Evolutionary conservation across 2,113 vertebrate genomes (phyloP), one percentile per base, ranked within the genome.

Genomic region (Leuciscus idus): DNA sequence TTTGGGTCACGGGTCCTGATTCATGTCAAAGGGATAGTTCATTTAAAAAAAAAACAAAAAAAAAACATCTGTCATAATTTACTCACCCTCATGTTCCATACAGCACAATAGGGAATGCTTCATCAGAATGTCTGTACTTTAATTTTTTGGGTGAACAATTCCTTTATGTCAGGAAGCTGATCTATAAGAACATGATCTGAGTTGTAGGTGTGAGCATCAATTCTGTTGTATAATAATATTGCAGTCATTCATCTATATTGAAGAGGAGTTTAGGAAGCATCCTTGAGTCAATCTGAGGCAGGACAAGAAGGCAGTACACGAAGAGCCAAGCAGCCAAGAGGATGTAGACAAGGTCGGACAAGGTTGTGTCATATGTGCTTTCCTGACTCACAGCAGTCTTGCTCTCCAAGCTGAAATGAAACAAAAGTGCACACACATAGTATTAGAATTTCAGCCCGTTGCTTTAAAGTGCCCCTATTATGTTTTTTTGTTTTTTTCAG

Each of bases 301-400:
- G 93, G 74, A 99, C 92, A 91, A 97, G 92, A 80, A 97, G 91
- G 91, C 96, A 99, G 92, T 98, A 99, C 64, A 97, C 92, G 82
- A 97, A 92, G 74, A 97, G 91, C 98, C 98, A 99, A 87, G 97
- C 94, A 88, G 97, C 93, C 87, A 98, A 89, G n/a, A 97, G 90
- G 55, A 97, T 93, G 80, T 95, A 95, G 36, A 96, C 92, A 30
- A 77, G 75, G 89, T 98, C 96, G 1, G 83, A 74, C 46, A 85
- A 74, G 36, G 17, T 76, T 21, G 82, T 23, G 10, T 61, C 86
- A 74, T 59, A 30, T n/a, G 68, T 30, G 50, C 19, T 36, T n/a
- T 26, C 87, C 33, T 73, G 13, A 19, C 12, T 72, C 55, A 13
- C 84, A 12, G 81, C 36, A 43, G 85, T 62, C 55, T 46, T 33